Conservation (phyloP, 2,797 vertebrate species). For the Vespertilio murinus region DNA sequence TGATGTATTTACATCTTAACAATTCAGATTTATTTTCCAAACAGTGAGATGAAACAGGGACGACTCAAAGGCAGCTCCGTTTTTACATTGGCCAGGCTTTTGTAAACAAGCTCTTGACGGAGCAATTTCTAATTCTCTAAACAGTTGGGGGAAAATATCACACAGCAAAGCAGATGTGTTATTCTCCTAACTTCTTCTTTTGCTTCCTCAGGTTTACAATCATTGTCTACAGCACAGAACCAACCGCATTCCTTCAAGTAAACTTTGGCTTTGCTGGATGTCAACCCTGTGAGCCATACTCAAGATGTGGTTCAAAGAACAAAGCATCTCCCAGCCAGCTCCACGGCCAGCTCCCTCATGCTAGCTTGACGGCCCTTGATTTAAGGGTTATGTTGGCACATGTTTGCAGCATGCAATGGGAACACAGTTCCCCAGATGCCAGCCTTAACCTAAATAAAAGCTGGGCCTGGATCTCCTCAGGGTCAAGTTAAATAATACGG, state of each 20-base stretch:
- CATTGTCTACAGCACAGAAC: background rate
- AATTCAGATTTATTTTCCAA: slow-evolving; percentile 72
- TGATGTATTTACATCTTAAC: slow-evolving; percentile 71
- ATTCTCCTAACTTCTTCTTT: slow-evolving; percentile 34
- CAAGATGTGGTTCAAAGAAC: slow-evolving; percentile 45
- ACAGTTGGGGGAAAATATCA: slow-evolving; percentile 61
- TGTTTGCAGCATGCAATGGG: background rate
- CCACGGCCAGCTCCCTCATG: slow-evolving; percentile 4
- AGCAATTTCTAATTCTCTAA: slow-evolving; percentile 73
- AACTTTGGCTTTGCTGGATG: slow-evolving; percentile 50
- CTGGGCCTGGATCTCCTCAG: slow-evolving; percentile 17
- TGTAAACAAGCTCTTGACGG: slow-evolving; percentile 69
- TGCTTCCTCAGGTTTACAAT: slow-evolving; percentile 17
- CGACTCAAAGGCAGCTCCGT: slow-evolving; percentile 63
- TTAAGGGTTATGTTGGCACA: slow-evolving; percentile 39
- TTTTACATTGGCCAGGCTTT: slow-evolving; percentile 73
- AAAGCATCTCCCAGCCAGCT: slow-evolving; percentile 41
- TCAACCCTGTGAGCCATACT: slow-evolving; percentile 28
- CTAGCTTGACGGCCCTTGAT: background rate
- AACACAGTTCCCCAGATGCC: slow-evolving; percentile 38
- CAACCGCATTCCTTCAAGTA: slow-evolving; percentile 33
- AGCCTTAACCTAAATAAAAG: slow-evolving; percentile 61
- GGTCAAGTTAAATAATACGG: slow-evolving; percentile 51
- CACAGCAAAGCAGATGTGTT: slow-evolving; percentile 70
- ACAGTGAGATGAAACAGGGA: slow-evolving; percentile 73